phyloP scores from a whole-genome alignment of 2,797 vertebrate species.

The Streptopelia turtur region DNA sequence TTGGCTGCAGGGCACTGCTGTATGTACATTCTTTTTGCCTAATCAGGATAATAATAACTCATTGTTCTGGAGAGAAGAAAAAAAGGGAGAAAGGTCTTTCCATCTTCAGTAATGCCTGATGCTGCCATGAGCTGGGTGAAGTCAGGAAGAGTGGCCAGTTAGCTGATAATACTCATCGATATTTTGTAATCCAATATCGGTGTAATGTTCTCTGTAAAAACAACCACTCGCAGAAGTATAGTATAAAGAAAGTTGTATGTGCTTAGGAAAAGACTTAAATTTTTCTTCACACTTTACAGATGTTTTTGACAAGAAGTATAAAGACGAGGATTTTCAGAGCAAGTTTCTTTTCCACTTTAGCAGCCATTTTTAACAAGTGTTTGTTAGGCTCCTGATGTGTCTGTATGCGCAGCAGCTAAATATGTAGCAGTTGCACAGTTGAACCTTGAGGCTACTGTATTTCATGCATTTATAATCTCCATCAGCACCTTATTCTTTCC shows the following conservation, averaged over 20 bases:
- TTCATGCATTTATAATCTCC: not conserved
- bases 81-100: not conserved
- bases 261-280: not conserved
- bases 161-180: not conserved
- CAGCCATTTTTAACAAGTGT: not conserved
- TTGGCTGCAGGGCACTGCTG: not conserved
- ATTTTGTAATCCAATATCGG: not conserved
- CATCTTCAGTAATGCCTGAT: not conserved
- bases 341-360: not conserved
- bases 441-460: not conserved
- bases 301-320: not conserved
- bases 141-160: not conserved
- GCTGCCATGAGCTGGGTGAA: not conserved
- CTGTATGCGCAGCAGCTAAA: not conserved
- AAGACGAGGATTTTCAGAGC: not conserved
- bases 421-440: not conserved
- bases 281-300: not conserved
- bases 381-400: not conserved
- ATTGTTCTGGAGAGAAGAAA: not conserved
- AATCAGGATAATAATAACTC: not conserved
- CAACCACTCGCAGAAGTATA: not conserved
- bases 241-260: not conserved
- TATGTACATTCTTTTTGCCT: not conserved
- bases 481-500: not conserved
- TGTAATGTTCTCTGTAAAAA: not conserved